A percentile compares a stretch with the other conserved stretches of the same genome.
phyloP scores from a whole-genome alignment of 2,113 vertebrate species.

The Piaya cayana region DNA sequence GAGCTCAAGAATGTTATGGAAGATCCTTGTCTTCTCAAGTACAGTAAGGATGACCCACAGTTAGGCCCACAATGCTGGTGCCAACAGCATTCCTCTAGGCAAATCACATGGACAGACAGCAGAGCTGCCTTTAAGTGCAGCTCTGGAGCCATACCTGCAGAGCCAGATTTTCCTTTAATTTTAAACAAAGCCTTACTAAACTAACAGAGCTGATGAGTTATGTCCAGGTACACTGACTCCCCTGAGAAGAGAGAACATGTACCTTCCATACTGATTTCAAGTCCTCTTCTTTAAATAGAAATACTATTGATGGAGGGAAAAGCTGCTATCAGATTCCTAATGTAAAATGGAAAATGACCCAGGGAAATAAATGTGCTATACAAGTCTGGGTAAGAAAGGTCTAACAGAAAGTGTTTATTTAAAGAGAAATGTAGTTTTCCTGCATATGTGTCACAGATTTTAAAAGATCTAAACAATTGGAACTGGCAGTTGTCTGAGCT shows the following conservation, averaged over 20 bases:
- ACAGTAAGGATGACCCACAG: background rate
- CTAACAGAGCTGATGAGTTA: background rate
- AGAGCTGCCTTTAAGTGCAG: background rate
- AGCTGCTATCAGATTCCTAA: slow-evolving; percentile 28
- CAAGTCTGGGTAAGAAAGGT: slow-evolving; percentile 38
- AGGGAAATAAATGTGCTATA: slow-evolving; percentile 47
- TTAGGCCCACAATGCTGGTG: background rate
- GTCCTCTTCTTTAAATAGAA: slow-evolving; percentile 54
- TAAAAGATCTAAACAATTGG: background rate
- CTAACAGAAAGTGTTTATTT: background rate
- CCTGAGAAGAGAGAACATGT: background rate
- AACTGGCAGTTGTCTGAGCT: background rate
- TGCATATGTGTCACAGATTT: background rate
- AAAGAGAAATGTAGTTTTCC: background rate
- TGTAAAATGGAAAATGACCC: slow-evolving; percentile 69
- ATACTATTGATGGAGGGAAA: slow-evolving; percentile 36
- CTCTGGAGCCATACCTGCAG: background rate
- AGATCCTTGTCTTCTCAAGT: background rate
- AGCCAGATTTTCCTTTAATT: background rate
- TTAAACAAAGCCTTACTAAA: background rate
- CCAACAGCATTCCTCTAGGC: background rate
- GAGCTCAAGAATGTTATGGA: background rate
- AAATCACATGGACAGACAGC: background rate
- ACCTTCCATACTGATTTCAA: background rate
- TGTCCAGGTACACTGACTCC: background rate